Conservation (phyloP, 2,113 vertebrate genomes). For the Perognathus longimembris region DNA sequence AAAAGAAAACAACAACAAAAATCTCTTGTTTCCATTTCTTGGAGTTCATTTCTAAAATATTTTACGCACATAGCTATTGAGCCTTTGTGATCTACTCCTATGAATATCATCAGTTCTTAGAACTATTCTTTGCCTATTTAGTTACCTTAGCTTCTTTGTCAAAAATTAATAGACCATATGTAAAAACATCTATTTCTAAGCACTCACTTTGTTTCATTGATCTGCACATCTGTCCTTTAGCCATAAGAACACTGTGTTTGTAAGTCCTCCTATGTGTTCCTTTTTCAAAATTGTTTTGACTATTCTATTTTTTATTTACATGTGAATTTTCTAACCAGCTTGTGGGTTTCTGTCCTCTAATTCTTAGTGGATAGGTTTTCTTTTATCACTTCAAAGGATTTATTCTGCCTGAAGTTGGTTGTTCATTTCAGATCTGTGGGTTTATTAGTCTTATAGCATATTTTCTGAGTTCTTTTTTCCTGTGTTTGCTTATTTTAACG, state of each 20-base stretch:
- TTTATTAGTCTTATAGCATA: no score
- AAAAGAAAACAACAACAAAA: no score
- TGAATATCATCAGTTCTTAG: conserved; percentile 15
- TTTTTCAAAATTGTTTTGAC: neutral
- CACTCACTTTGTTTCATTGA: neutral
- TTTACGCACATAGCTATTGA: no score
- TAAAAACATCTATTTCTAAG: neutral
- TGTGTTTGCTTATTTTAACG: no score
- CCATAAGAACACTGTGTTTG: neutral
- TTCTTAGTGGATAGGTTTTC: no score
- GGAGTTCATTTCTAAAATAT: no score
- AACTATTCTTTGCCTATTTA: conserved; percentile 23
- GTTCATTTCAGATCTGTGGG: no score
- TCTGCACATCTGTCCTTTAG: neutral
- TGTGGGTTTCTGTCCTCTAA: neutral
- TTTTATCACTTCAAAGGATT: no score
- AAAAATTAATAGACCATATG: neutral
- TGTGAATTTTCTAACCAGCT: neutral
- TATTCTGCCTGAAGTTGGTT: no score
- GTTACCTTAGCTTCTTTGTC: conserved; percentile 18
- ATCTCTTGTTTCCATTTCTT: no score
- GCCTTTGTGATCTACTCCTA: no score
- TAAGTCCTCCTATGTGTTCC: neutral
- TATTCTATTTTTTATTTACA: neutral
- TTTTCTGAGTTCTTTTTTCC: no score